Evolutionary conservation across 2,888 invertebrate species (phyloP), one percentile per base, ranked within the genome.

Genomic region (Prenolepis imparis): DNA sequence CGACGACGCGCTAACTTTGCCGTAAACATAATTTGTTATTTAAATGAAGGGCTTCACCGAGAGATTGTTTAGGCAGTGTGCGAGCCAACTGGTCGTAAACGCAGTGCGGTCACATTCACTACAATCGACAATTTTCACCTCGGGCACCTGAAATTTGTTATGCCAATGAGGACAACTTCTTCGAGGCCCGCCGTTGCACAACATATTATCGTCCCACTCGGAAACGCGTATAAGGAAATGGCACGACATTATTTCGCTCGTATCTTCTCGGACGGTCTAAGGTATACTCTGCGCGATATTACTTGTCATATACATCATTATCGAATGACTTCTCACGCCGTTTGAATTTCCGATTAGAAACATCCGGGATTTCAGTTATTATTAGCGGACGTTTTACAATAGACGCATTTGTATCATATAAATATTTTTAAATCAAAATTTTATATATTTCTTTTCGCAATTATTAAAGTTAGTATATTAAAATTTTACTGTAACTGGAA

Each of bases 61-160:
- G 72, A 70, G 78, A 72, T 72, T 70, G 70, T 70, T 70, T 70
- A 59, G 77, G 44, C 32, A 52, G 72, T 36, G 28, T 9, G 44
- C 59, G 41, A 78, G 59, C 28, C 78, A 41, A 59, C 28, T 41
- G 59, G 44, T 59, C 59, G 59, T 59, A 78, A 78, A 78, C 44
- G 59, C 44, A 32, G 36, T 15, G 52, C 75, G 39, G 61, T 63
- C 81, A 74, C 81, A 81, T 81, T 64, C 77, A 28, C 77, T 63
- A 81, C 77, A 77, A 81, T 81, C 77, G 73, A 73, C 73, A 81
- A 81, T 75, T 75, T 81, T 75, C 81, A 81, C 81, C 81, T 75
- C 75, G 41, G 44, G 48, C 80, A 74, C 61, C 73, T 80, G 85
- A 80, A 85, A 85, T 85, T 85, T 85, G 84, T 80, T 85, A 85